A percentile compares a stretch with the other conserved stretches of the same genome.
Evolutionary conservation across 1,140 invertebrate genomes (phyloP).

Genomic region (Eurosta solidaginis): DNA sequence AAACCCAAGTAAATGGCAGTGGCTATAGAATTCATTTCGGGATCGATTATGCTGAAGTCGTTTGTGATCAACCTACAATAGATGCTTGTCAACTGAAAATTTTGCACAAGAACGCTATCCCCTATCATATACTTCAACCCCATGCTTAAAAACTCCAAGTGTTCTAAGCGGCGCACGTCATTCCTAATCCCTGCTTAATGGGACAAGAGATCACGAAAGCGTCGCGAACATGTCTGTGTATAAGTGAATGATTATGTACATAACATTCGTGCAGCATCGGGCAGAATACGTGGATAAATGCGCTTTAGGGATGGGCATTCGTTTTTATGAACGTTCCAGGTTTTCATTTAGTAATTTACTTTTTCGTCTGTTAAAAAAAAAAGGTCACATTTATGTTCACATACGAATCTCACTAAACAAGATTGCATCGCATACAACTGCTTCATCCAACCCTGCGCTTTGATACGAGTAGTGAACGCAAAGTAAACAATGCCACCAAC

Average conservation of each 20-base stretch:
- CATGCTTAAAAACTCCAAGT: conserved; percentile 70
- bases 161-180: conserved; percentile 73
- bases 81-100: conserved; percentile 76
- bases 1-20: conserved; percentile 84
- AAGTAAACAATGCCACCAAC: too few species aligned
- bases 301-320: conserved; percentile 76
- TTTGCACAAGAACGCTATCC: conserved; percentile 68
- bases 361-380: too few species aligned
- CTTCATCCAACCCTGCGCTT: too few species aligned
- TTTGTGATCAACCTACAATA: conserved; percentile 86
- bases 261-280: conserved; percentile 75
- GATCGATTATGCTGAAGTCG: conserved; percentile 81
- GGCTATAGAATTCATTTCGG: conserved; percentile 80
- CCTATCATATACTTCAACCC: conserved; percentile 72
- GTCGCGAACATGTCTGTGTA: conserved; percentile 69
- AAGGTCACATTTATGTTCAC: too few species aligned
- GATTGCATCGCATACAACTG: too few species aligned
- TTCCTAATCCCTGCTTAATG: conserved; percentile 79
- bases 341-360: conserved; percentile 75
- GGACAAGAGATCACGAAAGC: conserved; percentile 84
- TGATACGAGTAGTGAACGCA: too few species aligned
- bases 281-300: conserved; percentile 68
- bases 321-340: conserved; percentile 76
- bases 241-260: conserved; percentile 74
- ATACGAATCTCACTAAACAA: too few species aligned